These are phyloP conservation scores for Bedellia somnulentella DNA, from an alignment of 2,888 invertebrate genomes.

Conservation along the genomic window DNA sequence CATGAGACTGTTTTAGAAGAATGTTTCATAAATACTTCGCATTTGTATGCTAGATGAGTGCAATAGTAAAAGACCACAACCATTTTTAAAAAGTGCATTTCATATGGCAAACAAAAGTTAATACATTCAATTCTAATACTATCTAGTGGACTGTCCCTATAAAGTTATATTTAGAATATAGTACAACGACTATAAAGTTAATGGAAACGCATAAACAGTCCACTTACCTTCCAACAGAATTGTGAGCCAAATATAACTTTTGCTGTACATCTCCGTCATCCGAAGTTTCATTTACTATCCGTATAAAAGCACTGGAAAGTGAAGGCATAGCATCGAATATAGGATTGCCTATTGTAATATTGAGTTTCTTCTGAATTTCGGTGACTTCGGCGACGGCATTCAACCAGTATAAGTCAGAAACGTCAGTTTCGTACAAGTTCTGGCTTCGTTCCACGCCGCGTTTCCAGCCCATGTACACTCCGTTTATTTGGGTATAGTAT, in stretches of 20 bases:
- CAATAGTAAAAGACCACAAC: no score
- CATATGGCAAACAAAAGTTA: no score
- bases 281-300: constrained; percentile 51
- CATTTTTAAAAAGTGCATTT: no score
- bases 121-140: no score
- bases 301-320: constrained; percentile 66
- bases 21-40: no score
- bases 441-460: constrained; percentile 68
- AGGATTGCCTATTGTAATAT: constrained; percentile 35
- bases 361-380: constrained; percentile 63
- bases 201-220: no score
- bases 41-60: no score
- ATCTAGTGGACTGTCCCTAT: no score
- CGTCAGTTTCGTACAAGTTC: constrained; percentile 59
- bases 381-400: constrained; percentile 76
- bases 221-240: constrained; percentile 72
- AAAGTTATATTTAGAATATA: no score
- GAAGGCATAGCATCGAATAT: constrained; percentile 28
- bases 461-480: constrained; percentile 75
- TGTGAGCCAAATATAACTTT: constrained; percentile 75
- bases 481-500: constrained; percentile 76
- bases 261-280: constrained; percentile 27
- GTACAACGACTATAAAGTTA: no score
- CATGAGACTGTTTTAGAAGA: no score
- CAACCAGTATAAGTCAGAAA: constrained; percentile 71